phyloP scores from a whole-genome alignment of 2,888 invertebrate species.

The Protodeltote pygarga region DNA sequence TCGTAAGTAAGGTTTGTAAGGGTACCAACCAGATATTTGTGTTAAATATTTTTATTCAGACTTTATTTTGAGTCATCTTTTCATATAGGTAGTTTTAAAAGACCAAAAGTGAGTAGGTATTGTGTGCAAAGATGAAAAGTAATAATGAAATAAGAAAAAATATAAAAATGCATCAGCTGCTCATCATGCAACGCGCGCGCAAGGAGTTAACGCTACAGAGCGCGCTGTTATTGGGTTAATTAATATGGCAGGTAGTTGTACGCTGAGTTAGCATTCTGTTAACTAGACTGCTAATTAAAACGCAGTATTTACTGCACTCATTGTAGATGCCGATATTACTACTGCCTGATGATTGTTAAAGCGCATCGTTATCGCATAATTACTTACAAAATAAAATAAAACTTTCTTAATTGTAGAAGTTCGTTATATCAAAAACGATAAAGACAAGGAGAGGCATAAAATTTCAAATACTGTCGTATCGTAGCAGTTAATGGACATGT shows the following conservation, averaged over 20 bases:
- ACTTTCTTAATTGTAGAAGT: too few species aligned
- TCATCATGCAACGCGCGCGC: slow-evolving; percentile 12
- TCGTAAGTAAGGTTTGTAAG: slow-evolving; percentile 40
- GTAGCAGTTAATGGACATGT: slow-evolving; percentile 48
- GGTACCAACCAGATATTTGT: slow-evolving; percentile 19
- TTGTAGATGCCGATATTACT: too few species aligned
- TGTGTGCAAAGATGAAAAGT: slow-evolving; percentile 24
- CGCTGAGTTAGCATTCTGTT: not conserved
- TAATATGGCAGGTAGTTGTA: not conserved
- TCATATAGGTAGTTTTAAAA: slow-evolving; percentile 35
- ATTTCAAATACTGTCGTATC: too few species aligned
- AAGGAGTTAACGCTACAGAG: slow-evolving; percentile 5
- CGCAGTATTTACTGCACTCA: not conserved
- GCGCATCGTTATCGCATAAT: too few species aligned
- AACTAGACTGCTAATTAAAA: not conserved
- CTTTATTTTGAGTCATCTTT: too few species aligned
- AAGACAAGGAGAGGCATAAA: too few species aligned
- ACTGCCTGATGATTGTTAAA: too few species aligned
- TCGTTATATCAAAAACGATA: too few species aligned
- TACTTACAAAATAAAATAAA: too few species aligned
- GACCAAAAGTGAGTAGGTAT: slow-evolving; percentile 17
- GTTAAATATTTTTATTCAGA: slow-evolving; percentile 19
- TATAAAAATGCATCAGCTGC: slow-evolving; percentile 35
- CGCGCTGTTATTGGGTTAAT: slow-evolving; percentile 8
- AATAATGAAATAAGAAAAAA: slow-evolving; percentile 16